Evolutionary conservation across 2,888 invertebrate species (phyloP), one percentile per base, ranked within the genome.

Genomic region (Leptopilina myrica): DNA sequence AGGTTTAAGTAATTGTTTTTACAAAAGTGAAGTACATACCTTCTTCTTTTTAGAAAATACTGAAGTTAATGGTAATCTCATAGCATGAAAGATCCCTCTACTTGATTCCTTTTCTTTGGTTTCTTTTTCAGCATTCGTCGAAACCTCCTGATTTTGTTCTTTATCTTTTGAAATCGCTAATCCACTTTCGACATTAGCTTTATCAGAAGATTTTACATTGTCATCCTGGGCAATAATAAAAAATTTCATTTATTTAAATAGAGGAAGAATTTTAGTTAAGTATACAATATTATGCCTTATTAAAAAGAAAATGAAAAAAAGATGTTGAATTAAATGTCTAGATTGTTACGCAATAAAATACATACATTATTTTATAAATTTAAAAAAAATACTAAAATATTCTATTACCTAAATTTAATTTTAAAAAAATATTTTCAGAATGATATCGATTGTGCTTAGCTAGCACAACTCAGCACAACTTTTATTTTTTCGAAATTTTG

Each of bases 21-120:
- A 49, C 8, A 8, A 49, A 1, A 49, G 12, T 11, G 4, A 49
- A 49, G 11, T 62, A 62, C 20, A 9, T 84, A 90, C 90, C 88
- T 91, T 90, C 81, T 88, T 88, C 82, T 88, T 90, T 78, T 89
- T 90, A 49, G 88, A 86, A 49, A 91, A 89, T 80, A 93, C 92
- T 11, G 93, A 92, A 43, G 93, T 94, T 82, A 95, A 92, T n/a
- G 95, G 95, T 84, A 94, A 89, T 84, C 94, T 93, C 83, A 95
- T 94, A 81, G 94, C 94, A 86, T 94, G 93, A 76, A 95, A 90
- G 49, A 95, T 90, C 92, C 93, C 85, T 20, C 83, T 88, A 14
- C 85, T 80, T 92, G 84, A 81, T 85, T 89, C 89, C 80, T 89
- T 86, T 56, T 87, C 87, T 80, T 86, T 88, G 49, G 85, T 78